Conservation (phyloP, 1,140 invertebrate species). For the Coenobita brevimanus region DNA sequence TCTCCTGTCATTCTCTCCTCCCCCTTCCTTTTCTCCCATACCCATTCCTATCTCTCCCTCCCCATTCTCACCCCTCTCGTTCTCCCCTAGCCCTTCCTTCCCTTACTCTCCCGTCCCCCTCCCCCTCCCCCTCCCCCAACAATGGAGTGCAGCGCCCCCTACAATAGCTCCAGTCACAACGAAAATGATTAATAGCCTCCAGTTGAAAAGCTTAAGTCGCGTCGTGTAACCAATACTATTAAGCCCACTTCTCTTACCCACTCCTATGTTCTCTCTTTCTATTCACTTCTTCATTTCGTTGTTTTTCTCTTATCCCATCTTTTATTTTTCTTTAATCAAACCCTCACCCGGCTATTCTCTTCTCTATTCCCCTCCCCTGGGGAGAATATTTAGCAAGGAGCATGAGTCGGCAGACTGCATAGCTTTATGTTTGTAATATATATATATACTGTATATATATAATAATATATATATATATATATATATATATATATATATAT, state of each 20-base stretch:
- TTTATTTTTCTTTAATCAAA: neutral
- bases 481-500: too few species aligned
- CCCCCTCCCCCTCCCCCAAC: neutral
- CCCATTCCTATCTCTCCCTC: too few species aligned
- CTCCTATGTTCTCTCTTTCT: neutral
- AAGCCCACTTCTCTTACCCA: conserved; percentile 30
- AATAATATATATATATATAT: too few species aligned
- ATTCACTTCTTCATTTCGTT: neutral
- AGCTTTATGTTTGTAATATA: too few species aligned
- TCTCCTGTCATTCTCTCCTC: too few species aligned
- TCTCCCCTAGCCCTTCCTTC: too few species aligned
- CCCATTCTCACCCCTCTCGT: too few species aligned
- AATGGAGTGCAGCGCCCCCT: conserved; percentile 32
- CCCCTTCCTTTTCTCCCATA: too few species aligned
- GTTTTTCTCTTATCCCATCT: neutral
- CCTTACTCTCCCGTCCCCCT: too few species aligned
- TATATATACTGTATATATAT: too few species aligned
- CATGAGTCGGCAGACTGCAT: too few species aligned
- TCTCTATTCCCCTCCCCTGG: neutral
- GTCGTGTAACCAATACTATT: conserved; percentile 58
- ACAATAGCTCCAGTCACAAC: conserved; percentile 55
- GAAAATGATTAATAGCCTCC: conserved; percentile 57
- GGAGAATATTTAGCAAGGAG: too few species aligned
- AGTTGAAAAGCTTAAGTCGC: conserved; percentile 58
- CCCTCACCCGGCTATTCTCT: neutral